Conservation (phyloP, 2,888 invertebrate genomes). For the Parapristionchus giblindavisi region DNA sequence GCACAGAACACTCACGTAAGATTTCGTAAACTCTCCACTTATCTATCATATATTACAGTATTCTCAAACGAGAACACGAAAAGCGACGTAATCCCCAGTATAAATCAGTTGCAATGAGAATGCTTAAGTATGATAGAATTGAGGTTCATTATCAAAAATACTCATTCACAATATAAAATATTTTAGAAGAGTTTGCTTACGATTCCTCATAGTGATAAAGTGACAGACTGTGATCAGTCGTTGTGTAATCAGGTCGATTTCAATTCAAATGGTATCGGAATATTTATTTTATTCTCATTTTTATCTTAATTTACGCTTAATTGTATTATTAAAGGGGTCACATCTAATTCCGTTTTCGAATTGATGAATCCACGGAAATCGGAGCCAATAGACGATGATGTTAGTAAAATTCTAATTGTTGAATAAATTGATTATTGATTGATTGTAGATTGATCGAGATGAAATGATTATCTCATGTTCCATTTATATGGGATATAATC, state of each 20-base stretch:
- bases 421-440: no score
- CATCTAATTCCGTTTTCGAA: no score
- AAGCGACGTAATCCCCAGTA: constrained; percentile 50
- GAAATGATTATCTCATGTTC: constrained; percentile 50
- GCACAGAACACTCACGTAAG: constrained; percentile 27
- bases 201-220: background rate
- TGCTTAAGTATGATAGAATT: constrained; percentile 47
- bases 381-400: no score
- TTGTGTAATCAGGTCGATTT: no score
- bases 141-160: constrained; percentile 32
- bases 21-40: background rate
- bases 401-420: no score
- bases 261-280: no score
- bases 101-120: constrained; percentile 50
- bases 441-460: background rate
- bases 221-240: constrained; percentile 21
- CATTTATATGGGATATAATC: constrained; percentile 54
- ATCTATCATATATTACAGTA: constrained; percentile 29
- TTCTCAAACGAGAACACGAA: constrained; percentile 44
- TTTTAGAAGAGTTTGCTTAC: constrained; percentile 14
- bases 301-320: no score
- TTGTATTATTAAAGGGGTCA: no score
- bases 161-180: background rate
- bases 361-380: no score
- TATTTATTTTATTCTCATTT: no score